These are phyloP conservation scores for Centroberyx gerrardi DNA, from an alignment of 2,797 vertebrate species.

Conservation along the genomic window DNA sequence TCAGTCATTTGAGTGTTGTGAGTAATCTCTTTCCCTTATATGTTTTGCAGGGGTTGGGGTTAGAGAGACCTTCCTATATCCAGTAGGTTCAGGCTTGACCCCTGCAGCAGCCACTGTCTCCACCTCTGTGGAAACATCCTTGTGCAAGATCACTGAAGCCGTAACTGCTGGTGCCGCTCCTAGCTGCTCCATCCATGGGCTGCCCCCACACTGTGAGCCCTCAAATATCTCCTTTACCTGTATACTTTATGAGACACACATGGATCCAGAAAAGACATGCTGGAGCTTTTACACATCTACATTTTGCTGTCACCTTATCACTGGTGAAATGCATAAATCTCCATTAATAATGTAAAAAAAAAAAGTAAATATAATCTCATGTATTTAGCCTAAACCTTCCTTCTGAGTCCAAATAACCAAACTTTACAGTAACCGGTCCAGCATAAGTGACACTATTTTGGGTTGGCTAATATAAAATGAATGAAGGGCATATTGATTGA, in stretches of 20 bases:
- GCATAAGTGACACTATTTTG: too few relatives aligned
- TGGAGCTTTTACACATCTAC: not conserved
- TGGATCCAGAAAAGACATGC: not conserved
- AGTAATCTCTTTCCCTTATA: not conserved
- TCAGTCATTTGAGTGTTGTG: not conserved
- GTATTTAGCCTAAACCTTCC: not conserved
- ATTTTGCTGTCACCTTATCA: not conserved
- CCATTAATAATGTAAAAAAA: too few relatives aligned
- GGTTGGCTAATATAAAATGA: not conserved
- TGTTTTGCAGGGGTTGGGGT: too few relatives aligned
- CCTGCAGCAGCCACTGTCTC: too few relatives aligned
- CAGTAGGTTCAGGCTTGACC: too few relatives aligned
- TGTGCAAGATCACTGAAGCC: too few relatives aligned
- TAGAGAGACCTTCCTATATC: too few relatives aligned
- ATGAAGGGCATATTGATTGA: constrained; percentile 11
- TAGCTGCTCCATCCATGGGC: not conserved
- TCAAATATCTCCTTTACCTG: not conserved
- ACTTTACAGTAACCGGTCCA: too few relatives aligned
- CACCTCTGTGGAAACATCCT: too few relatives aligned
- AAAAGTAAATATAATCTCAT: not conserved
- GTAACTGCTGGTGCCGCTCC: not conserved
- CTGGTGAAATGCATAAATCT: not conserved
- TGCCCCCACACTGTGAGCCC: not conserved
- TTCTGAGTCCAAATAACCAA: not conserved
- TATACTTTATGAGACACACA: not conserved